These are phyloP conservation scores for Cygnus olor DNA, from an alignment of 2,797 vertebrate species.

Conservation along the genomic window DNA sequence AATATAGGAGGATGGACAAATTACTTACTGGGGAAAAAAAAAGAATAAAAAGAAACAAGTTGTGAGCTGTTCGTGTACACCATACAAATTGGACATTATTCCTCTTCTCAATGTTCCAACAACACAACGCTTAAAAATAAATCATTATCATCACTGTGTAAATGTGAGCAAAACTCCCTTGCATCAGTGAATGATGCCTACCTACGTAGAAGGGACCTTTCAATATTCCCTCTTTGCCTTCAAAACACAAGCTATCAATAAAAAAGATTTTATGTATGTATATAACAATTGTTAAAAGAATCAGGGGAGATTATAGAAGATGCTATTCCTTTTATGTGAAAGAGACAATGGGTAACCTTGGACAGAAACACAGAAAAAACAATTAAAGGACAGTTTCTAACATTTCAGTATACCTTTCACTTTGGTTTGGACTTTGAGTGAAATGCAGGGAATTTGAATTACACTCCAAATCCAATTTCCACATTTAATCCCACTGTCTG, in stretches of 20 bases:
- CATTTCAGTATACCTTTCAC: background rate
- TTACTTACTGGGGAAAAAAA: background rate
- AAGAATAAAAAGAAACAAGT: background rate
- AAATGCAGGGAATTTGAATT: background rate
- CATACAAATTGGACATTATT: background rate
- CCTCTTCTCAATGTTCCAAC: background rate
- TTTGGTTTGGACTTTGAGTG: background rate
- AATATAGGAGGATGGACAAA: accelerated
- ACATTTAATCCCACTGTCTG: background rate
- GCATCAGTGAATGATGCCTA: background rate
- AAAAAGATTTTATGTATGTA: background rate
- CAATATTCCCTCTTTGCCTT: background rate
- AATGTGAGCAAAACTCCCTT: background rate
- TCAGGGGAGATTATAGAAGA: background rate
- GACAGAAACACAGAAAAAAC: background rate
- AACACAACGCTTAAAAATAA: background rate
- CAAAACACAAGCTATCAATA: background rate
- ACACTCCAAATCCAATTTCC: background rate
- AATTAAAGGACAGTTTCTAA: background rate
- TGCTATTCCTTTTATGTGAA: background rate
- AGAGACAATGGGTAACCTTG: background rate
- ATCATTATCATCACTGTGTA: background rate
- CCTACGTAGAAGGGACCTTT: background rate
- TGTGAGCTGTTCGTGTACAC: background rate
- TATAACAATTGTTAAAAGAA: background rate